Conservation (phyloP, 2,797 vertebrate genomes). For the Chrysocyon brachyurus region DNA sequence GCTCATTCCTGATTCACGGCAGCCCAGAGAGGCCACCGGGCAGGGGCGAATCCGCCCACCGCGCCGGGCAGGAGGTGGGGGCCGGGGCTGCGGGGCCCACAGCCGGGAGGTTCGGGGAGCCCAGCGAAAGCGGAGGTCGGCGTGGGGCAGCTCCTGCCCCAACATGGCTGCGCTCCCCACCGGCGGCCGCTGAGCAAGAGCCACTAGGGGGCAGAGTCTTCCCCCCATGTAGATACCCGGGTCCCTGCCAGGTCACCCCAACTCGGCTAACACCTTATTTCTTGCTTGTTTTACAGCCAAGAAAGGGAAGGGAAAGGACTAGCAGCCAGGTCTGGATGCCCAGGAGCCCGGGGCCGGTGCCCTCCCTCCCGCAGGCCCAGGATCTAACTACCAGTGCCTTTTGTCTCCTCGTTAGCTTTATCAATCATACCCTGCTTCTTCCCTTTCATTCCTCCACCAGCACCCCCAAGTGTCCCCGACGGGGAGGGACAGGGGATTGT, state of each 20-base stretch:
- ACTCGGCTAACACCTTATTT: constrained; percentile 58
- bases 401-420: constrained; percentile 87
- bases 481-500: neutral
- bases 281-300: constrained; percentile 89
- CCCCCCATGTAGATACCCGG: neutral
- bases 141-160: no score
- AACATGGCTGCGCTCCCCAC: neutral
- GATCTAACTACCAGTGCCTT: constrained; percentile 84
- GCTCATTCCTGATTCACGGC: neutral
- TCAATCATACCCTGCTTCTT: constrained; percentile 67
- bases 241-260: neutral
- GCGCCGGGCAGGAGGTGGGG: neutral
- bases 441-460: neutral
- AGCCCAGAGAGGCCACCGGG: neutral
- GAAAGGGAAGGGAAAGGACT: constrained; percentile 93
- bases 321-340: constrained; percentile 79
- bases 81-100: neutral
- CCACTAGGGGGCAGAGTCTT: constrained; percentile 66
- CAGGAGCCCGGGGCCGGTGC: constrained; percentile 31
- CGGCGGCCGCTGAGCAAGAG: neutral
- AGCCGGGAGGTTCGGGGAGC: neutral
- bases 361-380: constrained; percentile 54
- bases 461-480: neutral
- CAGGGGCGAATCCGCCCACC: neutral
- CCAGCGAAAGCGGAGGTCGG: neutral